These are phyloP conservation scores for Stenoptilia bipunctidactyla DNA, from an alignment of 2,888 invertebrate genomes.

Conservation along the genomic window DNA sequence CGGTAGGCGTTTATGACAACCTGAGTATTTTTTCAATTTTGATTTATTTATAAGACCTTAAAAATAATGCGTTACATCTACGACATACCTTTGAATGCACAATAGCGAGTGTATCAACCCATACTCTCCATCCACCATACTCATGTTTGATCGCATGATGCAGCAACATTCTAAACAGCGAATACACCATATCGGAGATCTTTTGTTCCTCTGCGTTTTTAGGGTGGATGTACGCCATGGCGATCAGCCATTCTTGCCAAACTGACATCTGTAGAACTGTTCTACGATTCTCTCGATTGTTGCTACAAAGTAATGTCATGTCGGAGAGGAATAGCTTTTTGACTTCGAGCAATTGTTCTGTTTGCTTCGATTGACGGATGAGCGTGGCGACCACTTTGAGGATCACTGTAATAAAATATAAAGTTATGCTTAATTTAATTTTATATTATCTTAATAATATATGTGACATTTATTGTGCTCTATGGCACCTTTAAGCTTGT, in stretches of 20 bases:
- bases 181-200: slow-evolving; percentile 98
- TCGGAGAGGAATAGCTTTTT: slow-evolving; percentile 97
- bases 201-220: slow-evolving; percentile 95
- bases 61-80: slow-evolving; percentile 8
- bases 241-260: slow-evolving; percentile 95
- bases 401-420: slow-evolving; percentile 80
- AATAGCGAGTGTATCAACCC: slow-evolving; percentile 99
- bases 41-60: slow-evolving; percentile 97
- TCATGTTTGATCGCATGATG: slow-evolving; percentile 99
- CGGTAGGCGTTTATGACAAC: no score
- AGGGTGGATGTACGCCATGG: slow-evolving; percentile 98
- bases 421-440: no score
- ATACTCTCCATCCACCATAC: slow-evolving; percentile 99
- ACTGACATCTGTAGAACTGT: slow-evolving; percentile 99
- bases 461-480: no score
- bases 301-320: slow-evolving; percentile 97
- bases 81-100: slow-evolving; percentile 94
- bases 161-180: slow-evolving; percentile 95
- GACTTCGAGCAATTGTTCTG: slow-evolving; percentile 90
- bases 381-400: slow-evolving; percentile 98
- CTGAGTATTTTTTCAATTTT: slow-evolving; percentile 96
- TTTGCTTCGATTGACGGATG: slow-evolving; percentile 96
- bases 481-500: no score
- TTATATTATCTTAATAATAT: no score
- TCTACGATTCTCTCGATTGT: slow-evolving; percentile 95